These are phyloP conservation scores for Ceraclea dissimilis DNA, from an alignment of 2,888 invertebrate genomes.

Conservation along the genomic window DNA sequence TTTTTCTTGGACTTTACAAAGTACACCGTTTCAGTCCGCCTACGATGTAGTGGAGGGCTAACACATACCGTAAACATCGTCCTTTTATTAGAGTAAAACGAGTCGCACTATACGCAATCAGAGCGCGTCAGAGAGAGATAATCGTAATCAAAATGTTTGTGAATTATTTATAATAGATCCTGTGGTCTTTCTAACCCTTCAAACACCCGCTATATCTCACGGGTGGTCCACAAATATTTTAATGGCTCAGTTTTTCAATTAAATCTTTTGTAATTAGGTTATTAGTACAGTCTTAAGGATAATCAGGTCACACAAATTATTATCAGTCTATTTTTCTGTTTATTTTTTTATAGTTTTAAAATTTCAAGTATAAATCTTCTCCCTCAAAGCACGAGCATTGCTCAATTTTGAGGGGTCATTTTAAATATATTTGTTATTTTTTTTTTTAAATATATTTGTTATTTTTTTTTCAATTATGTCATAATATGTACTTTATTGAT, in stretches of 20 bases:
- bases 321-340: too few species aligned
- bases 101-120: not conserved
- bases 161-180: not conserved
- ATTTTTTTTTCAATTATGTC: too few species aligned
- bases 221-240: not conserved
- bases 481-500: too few species aligned
- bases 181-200: constrained; percentile 1
- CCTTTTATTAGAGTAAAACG: not conserved
- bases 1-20: not conserved
- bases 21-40: not conserved
- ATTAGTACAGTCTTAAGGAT: too few species aligned
- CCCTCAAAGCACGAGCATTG: too few species aligned
- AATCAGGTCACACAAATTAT: too few species aligned
- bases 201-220: not conserved
- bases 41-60: not conserved
- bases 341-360: too few species aligned
- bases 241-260: not conserved
- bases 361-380: too few species aligned
- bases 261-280: too few species aligned
- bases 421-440: too few species aligned
- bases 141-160: not conserved
- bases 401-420: too few species aligned
- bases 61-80: not conserved
- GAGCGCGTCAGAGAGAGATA: not conserved
- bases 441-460: too few species aligned